Conservation (phyloP, 2,113 vertebrate species). For the Tachuris rubrigastra region DNA sequence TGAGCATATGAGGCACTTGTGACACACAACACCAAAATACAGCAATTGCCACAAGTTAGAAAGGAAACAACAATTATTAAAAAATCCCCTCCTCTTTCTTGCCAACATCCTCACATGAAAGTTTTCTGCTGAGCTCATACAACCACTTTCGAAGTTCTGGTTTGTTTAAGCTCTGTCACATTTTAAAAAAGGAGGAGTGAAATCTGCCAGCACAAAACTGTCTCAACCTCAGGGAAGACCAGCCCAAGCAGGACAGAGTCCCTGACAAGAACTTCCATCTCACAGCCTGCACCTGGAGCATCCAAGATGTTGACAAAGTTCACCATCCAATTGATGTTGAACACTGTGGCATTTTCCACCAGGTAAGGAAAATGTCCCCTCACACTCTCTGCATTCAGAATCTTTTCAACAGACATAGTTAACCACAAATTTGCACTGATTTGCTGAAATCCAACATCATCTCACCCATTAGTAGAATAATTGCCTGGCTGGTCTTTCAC, state of each 20-base stretch:
- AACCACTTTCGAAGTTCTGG: background rate
- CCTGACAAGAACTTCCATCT: background rate
- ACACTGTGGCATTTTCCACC: background rate
- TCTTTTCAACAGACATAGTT: background rate
- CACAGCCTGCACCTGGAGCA: background rate
- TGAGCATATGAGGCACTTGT: background rate
- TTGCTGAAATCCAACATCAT: background rate
- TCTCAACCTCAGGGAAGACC: background rate
- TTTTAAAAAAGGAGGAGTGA: background rate
- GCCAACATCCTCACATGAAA: background rate
- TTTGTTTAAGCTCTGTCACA: background rate
- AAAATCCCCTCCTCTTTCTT: background rate
- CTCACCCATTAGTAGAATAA: background rate
- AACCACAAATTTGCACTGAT: background rate
- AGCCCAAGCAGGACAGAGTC: background rate
- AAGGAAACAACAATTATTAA: background rate
- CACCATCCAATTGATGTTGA: fast-evolving
- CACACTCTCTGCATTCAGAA: background rate
- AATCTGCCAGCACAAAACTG: background rate
- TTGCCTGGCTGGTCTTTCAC: background rate
- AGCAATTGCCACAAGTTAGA: background rate
- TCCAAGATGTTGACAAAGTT: background rate
- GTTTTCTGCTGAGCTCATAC: background rate
- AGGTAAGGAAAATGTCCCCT: background rate
- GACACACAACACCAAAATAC: background rate